Evolutionary conservation across 1,140 invertebrate species (phyloP), one percentile per base, ranked within the genome.

Genomic region (Diorhabda carinulata): DNA sequence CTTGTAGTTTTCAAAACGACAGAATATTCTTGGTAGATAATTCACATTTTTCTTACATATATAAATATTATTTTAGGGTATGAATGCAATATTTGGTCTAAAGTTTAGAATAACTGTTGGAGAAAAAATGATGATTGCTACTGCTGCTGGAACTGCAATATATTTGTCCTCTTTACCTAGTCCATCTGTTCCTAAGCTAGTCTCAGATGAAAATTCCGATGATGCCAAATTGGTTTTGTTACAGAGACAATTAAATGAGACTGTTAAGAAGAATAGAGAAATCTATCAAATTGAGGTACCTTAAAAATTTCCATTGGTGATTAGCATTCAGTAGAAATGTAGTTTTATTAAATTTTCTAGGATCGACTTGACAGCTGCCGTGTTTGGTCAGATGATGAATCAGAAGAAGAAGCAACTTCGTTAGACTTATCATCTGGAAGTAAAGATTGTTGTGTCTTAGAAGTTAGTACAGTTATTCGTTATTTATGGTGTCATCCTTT

Each of bases 41-140:
- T 25, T 25, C 25, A 25, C 25, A 25, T 25, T 25, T 25, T 25
- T 25, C 25, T 25, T 25, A 25, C 25, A 25, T 25, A 25, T 25
- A 25, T 25, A 25, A 25, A 25, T 25, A 25, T 25, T 52, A 8
- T 52, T 52, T 52, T 52, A 52, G 78, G 96, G 94, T 9, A 95
- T 97, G 93, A 97, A 97, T 83, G 90, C 91, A n/a, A 85, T 96
- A 25, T 96, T 96, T 81, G 92, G 92, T 2, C 80, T 97, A 2
- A 90, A 89, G 78, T 87, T 90, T 2, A 92, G 96, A 78, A 88
- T 98, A 42, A 89, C 92, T 1, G 88, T 98, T 61, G 95, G 96
- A 2, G 95, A 97, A 77, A 89, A 90, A 56, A 86, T 95, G 78
- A 86, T 98, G 41, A 88, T 96, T 71, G 92, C 92, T 2, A 87